Base-by-base conservation (phyloP, 1,140 invertebrate genomes). In the Drosophila cardini region DNA sequence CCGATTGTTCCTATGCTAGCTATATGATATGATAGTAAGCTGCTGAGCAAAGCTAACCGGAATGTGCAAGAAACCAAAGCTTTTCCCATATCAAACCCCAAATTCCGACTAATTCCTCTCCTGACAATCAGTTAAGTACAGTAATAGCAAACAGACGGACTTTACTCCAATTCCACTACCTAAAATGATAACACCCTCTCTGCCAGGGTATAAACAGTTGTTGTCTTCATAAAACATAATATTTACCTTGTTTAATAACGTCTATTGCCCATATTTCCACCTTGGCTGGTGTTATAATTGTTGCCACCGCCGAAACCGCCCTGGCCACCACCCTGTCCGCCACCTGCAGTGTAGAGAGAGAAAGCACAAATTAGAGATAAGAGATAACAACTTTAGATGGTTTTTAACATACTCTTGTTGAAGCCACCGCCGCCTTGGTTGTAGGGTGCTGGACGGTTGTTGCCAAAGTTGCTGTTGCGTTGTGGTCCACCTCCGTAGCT, bases 401-500 rank as follows among this genome's bases (percentile, higher is more conserved):
- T 40, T 5, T 2, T 32, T 4, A 2, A 45, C 45, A 62, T 42
- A 91, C 90, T 83, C 73, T 91, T 91, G 64, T 90, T 90, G 11
- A 90, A 90, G 32, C 85, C 81, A 48, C 86, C 82, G 38, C 85
- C 85, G 38, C 85, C 85, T 67, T 92, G 91, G 57, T 90, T 91
- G 43, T 93, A 96, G 15, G 96, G 93, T 13, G 93, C 93, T 9
- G 93, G 93, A 9, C 94, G 92, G 43, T 94, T 94, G 71, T 93
- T 94, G 65, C 94, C 95, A 73, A 92, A 91, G 64, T 90, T 92
- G 91, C 95, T 96, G 62, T 94, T 94, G 78, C 95, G 93, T 52
- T 95, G 94, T 0, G 95, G 95, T 1, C 95, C 95, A 32, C 95
- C 95, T 1, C 95, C 93, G 80, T 95, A 96, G 45, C 94, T 94